These are phyloP conservation scores for fruit fly (Drosophila melanogaster) DNA, from an alignment of 1,140 invertebrate genomes.

Conservation along the genomic window DNA sequence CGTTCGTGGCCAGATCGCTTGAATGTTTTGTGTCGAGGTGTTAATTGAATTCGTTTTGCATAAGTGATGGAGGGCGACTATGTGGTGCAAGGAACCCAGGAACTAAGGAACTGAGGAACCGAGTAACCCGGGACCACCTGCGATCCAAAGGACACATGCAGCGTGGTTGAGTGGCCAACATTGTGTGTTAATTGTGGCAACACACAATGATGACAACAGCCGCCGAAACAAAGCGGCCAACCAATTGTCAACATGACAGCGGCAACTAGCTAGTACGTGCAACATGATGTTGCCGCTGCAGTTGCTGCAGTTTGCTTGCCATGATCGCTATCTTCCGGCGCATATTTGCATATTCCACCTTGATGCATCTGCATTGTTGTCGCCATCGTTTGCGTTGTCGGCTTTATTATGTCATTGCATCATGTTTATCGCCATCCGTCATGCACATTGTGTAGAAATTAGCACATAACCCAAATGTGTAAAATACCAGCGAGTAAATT, in stretches of 20 bases:
- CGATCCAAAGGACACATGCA: conserved; percentile 17
- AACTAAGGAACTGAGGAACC: background rate
- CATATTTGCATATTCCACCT: conserved; percentile 77
- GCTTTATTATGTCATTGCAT: conserved; percentile 82
- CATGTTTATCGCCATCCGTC: conserved; percentile 80
- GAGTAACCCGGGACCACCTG: conserved; percentile 66
- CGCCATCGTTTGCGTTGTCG: conserved; percentile 62
- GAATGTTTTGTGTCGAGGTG: conserved; percentile 72
- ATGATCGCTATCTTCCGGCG: conserved; percentile 69
- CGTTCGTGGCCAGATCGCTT: conserved; percentile 38
- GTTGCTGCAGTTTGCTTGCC: conserved; percentile 52
- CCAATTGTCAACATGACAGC: conserved; percentile 82
- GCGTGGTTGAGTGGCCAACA: conserved; percentile 16
- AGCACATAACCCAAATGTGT: conserved; percentile 80
- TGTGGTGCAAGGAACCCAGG: background rate
- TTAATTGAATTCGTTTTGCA: conserved; percentile 85
- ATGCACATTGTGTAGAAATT: conserved; percentile 82
- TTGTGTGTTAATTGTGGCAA: conserved; percentile 80
- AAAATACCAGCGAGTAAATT: conserved; percentile 77
- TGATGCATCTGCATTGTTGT: conserved; percentile 50
- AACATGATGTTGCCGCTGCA: conserved; percentile 48
- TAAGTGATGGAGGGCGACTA: conserved; percentile 60
- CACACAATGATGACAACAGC: conserved; percentile 53
- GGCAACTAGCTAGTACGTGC: conserved; percentile 40
- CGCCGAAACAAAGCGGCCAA: conserved; percentile 64